Evolutionary conservation across 2,113 vertebrate genomes (phyloP).

Genomic region (Nothobranchius kuhntae): DNA sequence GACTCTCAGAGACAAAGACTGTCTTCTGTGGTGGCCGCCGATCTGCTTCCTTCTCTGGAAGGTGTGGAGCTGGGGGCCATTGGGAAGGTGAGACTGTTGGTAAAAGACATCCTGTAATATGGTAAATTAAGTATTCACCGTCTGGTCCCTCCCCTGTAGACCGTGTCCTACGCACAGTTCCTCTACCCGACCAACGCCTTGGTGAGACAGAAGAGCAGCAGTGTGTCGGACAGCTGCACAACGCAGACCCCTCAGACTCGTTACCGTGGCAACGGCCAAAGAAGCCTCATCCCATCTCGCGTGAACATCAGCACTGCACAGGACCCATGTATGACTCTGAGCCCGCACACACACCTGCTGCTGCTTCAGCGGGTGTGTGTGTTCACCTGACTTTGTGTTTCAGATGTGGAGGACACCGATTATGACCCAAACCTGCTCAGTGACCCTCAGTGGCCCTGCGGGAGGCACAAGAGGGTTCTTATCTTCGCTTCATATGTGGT

Average conservation of each 20-base stretch:
- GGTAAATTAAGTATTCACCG: not conserved
- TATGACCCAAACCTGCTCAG: constrained; percentile 95
- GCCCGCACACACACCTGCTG: not conserved
- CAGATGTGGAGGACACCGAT: constrained; percentile 86
- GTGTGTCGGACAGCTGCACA: constrained; percentile 61
- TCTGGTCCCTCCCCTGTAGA: constrained; percentile 71
- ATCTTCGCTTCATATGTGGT: constrained; percentile 98
- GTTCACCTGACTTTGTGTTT: not conserved
- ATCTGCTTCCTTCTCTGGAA: constrained; percentile 90
- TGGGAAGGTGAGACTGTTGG: constrained; percentile 81
- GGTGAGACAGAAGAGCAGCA: constrained; percentile 81
- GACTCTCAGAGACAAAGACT: constrained; percentile 90
- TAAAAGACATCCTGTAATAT: not conserved
- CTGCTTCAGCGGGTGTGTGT: not conserved
- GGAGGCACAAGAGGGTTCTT: constrained; percentile 96
- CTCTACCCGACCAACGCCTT: constrained; percentile 82
- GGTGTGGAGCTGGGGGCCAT: constrained; percentile 89
- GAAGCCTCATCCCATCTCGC: constrained; percentile 79
- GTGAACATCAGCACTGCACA: constrained; percentile 71
- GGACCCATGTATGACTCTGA: constrained; percentile 80
- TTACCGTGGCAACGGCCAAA: constrained; percentile 77
- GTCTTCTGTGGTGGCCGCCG: constrained; percentile 85
- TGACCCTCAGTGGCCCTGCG: constrained; percentile 97
- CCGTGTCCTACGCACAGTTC: constrained; percentile 85
- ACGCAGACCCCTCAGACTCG: constrained; percentile 72